Base-by-base conservation (phyloP, 2,113 vertebrate species). In the Epinephelus lanceolatus region DNA sequence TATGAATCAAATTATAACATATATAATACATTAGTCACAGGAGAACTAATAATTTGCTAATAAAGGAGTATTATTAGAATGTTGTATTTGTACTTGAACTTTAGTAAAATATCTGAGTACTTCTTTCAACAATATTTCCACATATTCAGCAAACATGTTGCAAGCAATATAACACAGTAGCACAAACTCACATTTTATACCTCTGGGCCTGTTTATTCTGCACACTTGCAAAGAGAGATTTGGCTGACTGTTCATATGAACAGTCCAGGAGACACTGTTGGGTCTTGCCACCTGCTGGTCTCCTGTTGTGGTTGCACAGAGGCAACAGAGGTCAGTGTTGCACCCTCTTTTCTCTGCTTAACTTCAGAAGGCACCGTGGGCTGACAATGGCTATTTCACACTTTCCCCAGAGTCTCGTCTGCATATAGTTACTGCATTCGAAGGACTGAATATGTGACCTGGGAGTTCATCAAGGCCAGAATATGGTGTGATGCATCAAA, bases 221-320 rank as follows among this genome's bases (percentile, higher is more conserved):
- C 7, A 65, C 21, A 37, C 57, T 68, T 56, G 25, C 8, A 37
- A 62, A 51, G 7, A 0, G 7, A 62, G 6, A 19, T 61, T 11
- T 61, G 61, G 5, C 40, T 10, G 14, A 30, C n/a, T 10, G 1
- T 21, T 23, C 14, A 47, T 45, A 15, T 27, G 12, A 62, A 47
- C 21, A 37, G n/a, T 45, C 0, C 37, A 11, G 23, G 0, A 8
- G 40, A 79, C 21, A 15, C 42, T 45, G 66, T 63, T 47, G 33
- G 25, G 77, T 69, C 11, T 51, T 86, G 84, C 86, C 90, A 88
- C 75, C 93, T 94, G 71, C 81, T 91, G 92, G 81, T 18, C 11
- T 53, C 7, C n/a, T 80, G 71, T 33, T 73, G 49, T 71, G 27
- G 47, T 7, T 10, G 6, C 2, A 33, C 0, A 49, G 25, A 47